phyloP scores from a whole-genome alignment of 2,797 vertebrate species.

The Cyprinella venusta region DNA sequence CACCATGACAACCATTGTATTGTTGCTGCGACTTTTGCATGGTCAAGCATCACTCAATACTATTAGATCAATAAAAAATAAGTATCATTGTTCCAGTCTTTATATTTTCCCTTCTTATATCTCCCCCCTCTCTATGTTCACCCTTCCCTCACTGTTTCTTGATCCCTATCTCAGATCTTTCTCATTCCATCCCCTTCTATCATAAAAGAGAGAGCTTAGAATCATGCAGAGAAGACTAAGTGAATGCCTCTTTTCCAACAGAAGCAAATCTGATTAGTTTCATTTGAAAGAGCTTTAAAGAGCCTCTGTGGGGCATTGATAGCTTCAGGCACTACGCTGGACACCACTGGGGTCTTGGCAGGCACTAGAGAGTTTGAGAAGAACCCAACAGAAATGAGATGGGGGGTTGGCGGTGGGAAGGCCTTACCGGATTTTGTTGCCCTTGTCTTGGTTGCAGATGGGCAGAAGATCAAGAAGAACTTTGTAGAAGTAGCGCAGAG shows the following conservation, averaged over 20 bases:
- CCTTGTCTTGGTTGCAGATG: constrained; percentile 96
- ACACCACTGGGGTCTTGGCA: constrained; percentile 47
- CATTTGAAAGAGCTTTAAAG: constrained; percentile 59
- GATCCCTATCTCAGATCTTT: constrained; percentile 44
- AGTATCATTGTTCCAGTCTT: constrained; percentile 11
- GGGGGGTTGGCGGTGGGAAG: constrained; percentile 12
- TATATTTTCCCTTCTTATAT: background rate
- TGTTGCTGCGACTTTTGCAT: background rate
- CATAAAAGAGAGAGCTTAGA: constrained; percentile 42
- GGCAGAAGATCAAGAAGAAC: constrained; percentile 94
- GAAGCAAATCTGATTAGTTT: constrained; percentile 64
- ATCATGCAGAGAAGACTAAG: constrained; percentile 35
- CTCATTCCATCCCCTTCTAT: constrained; percentile 40
- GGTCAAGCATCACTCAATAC: background rate
- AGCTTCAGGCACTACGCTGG: constrained; percentile 43
- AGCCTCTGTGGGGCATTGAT: constrained; percentile 45
- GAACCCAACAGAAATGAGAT: background rate
- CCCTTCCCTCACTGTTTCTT: constrained; percentile 26
- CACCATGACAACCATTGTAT: background rate
- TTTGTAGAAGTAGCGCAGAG: constrained; percentile 96
- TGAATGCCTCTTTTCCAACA: constrained; percentile 58
- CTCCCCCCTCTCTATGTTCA: background rate
- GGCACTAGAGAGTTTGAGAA: constrained; percentile 1
- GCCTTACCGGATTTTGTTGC: constrained; percentile 93
- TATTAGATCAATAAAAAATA: background rate